Evolutionary conservation across 2,888 invertebrate species (phyloP).

Genomic region (Mylabris sibirica): DNA sequence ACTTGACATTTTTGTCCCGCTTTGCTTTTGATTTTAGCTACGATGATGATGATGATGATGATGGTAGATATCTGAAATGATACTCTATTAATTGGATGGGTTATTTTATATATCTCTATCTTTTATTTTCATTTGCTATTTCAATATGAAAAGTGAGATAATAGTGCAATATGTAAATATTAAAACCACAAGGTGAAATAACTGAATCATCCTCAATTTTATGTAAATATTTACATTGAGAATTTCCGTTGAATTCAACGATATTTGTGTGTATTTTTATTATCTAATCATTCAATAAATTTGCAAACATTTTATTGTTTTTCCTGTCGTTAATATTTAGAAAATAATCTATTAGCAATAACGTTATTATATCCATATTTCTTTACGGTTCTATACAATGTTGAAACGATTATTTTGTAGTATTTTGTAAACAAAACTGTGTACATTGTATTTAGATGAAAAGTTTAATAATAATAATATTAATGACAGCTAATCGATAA

Average conservation of each 20-base stretch:
- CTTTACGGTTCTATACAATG: background rate
- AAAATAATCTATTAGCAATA: background rate
- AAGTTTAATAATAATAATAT: no score
- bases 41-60: slow-evolving; percentile 20
- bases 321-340: background rate
- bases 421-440: background rate
- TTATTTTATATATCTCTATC: slow-evolving; percentile 25
- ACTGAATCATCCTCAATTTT: background rate
- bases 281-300: slow-evolving; percentile 7
- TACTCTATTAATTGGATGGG: slow-evolving; percentile 36
- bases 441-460: no score
- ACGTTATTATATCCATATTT: background rate
- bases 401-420: background rate
- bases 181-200: background rate
- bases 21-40: background rate
- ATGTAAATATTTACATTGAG: background rate
- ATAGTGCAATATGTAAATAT: background rate
- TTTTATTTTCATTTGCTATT: no score
- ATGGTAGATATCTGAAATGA: slow-evolving; percentile 26
- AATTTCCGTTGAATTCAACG: background rate
- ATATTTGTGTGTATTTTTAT: background rate
- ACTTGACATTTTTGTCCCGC: slow-evolving; percentile 32
- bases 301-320: slow-evolving; percentile 7
- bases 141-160: background rate
- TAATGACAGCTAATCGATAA: no score